Base-by-base conservation (phyloP, 2,113 vertebrate species). In the Lepus americanus region DNA sequence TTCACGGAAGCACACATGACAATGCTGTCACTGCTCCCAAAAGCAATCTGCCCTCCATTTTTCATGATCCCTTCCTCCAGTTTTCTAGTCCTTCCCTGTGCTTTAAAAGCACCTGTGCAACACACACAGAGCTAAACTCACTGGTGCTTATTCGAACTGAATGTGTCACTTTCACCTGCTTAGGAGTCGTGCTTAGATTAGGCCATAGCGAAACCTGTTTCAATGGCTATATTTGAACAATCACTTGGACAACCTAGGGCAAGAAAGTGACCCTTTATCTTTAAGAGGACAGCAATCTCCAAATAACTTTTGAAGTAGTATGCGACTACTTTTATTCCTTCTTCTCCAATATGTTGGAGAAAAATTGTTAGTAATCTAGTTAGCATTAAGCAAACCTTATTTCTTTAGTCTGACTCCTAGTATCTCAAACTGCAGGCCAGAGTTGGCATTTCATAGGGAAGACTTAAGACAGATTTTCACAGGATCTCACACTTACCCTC, bases 401-500 rank as follows among this genome's bases (percentile, higher is more conserved):
- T 92, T 89, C 61, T 82, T 23, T 59, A 95, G 36, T 76, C 39
- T 19, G 23, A 83, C 53, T 31, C 12, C 16, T 31, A 87, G 31
- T 36, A 87, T 79, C 87, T 85, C 77, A 81, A 94, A 90, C 25
- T 51, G 2, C 76, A n/a, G 20, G n/a, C 9, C 36, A n/a, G 13
- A 87, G 49, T 3, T 55, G 29, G 13, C 11, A 73, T 20, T 83
- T 84, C 14, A 82, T 22, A 69, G 20, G 17, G 63, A 89, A 77
- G 20, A 51, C 0, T 14, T 17, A 66, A 84, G n/a, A 36, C 2
- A 5, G 3, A 27, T 36, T 66, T 61, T 88, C 70, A 59, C 2
- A 31, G 4, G 64, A 55, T 5, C 20, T 92, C 39, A 33, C 7
- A 98, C 99, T 99, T 98, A 99, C 99, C 98, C 99, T 99, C 36